Evolutionary conservation across 2,797 vertebrate genomes (phyloP).

Genomic region (Cynopterus sphinx): DNA sequence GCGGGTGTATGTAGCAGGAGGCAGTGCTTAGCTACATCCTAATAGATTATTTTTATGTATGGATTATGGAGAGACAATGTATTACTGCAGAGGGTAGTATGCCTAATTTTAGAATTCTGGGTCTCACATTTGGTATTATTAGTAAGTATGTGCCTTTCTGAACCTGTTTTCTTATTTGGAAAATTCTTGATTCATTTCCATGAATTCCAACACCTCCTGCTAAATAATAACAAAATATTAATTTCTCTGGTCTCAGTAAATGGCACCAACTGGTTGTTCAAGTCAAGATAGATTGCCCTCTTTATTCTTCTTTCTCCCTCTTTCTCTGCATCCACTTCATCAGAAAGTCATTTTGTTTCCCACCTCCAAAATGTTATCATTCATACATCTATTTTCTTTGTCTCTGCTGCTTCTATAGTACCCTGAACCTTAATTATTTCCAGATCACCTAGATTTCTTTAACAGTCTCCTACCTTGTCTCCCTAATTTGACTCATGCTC

Average conservation of each 20-base stretch:
- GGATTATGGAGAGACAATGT: neutral
- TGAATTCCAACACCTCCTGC: neutral
- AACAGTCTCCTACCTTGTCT: neutral
- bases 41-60: neutral
- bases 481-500: neutral
- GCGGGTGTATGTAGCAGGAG: neutral
- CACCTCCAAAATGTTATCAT: neutral
- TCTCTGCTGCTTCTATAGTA: neutral
- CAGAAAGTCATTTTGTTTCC: neutral
- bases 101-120: neutral
- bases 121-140: neutral
- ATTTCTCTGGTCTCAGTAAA: neutral
- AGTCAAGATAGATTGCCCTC: neutral
- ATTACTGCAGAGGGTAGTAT: neutral
- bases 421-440: neutral
- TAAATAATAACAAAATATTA: neutral
- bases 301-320: neutral
- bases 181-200: neutral
- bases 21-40: neutral
- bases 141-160: neutral
- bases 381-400: neutral
- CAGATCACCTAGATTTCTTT: neutral
- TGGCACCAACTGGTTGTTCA: neutral
- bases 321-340: neutral
- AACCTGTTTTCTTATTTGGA: neutral